Base-by-base conservation (phyloP, 2,888 invertebrate species). In the Drosophila histrio region DNA sequence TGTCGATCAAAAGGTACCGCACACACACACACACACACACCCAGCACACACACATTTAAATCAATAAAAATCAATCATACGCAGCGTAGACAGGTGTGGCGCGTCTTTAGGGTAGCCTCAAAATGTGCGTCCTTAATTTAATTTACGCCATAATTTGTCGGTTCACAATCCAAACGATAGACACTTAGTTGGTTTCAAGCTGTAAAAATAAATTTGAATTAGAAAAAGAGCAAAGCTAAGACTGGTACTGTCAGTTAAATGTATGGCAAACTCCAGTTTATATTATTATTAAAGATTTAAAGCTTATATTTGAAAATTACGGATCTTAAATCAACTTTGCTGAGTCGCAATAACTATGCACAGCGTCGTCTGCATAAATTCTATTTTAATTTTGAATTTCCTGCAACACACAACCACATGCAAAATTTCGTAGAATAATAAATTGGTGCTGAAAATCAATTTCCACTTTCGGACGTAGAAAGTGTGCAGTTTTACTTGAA, bases 1-100 rank as follows among this genome's bases (percentile, higher is more conserved):
- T 72, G 83, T 81, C 85, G 65, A 80, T 80, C 87, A 77, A 73
- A 77, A 60, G 57, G 49, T 50, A 50, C 39, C 49, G 17, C 56
- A 58, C 46, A 62, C 32, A 26, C 39, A 54, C 21, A 58, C 9
- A 38, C 9, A 36, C 9, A 19, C 11, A 19, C 28, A 32, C 26
- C 8, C 22, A 38, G 19, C 11, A 34, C 46, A 58, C 76, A 60
- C 60, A 64, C 77, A 78, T 69, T 81, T 72, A 56, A 82, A 76
- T 88, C 74, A 85, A 82, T 82, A 79, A 67, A 85, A 81, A 82
- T 82, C 82, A 88, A 88, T 88, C 88, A 85, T 72, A 70, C 65
- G 66, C 76, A 44, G 21, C 43, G 62, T 46, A 36, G 57, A 49
- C 59, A 53, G 57, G 28, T 65, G 9, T 47, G 47, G 19, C 32